These are phyloP conservation scores for Equus przewalskii DNA, from an alignment of 2,113 vertebrate species.

Conservation along the genomic window DNA sequence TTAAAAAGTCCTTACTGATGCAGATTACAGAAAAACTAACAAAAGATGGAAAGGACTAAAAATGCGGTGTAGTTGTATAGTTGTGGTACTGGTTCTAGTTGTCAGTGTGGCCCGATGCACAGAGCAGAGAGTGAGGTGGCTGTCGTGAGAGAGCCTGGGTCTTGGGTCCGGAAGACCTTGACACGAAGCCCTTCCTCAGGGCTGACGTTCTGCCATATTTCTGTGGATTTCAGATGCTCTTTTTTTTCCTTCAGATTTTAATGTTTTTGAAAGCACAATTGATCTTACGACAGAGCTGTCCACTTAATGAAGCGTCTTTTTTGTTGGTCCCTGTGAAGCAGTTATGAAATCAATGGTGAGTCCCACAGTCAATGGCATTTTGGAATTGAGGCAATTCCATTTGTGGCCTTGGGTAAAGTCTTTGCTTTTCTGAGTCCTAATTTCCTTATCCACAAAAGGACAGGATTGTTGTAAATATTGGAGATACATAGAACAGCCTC, in stretches of 20 bases:
- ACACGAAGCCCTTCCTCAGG: neutral
- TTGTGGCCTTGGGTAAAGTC: slow-evolving; percentile 66
- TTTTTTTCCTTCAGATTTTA: neutral
- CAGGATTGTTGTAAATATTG: slow-evolving; percentile 5
- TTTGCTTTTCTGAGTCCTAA: slow-evolving; percentile 62
- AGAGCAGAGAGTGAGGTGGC: neutral
- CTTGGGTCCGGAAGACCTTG: neutral
- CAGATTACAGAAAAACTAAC: neutral
- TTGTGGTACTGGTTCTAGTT: neutral
- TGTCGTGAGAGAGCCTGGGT: neutral
- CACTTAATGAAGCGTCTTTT: slow-evolving; percentile 60
- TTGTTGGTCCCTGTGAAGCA: slow-evolving; percentile 65
- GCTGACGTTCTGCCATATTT: neutral
- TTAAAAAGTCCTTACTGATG: too few species aligned
- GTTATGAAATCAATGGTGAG: slow-evolving; percentile 63
- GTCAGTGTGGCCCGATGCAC: fast-evolving
- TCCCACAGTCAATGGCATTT: slow-evolving; percentile 52
- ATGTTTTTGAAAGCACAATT: slow-evolving; percentile 46
- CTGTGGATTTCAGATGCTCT: neutral
- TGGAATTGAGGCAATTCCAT: slow-evolving; percentile 29
- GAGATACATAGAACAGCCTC: slow-evolving; percentile 5
- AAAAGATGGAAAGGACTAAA: neutral
- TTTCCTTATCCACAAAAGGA: slow-evolving; percentile 66
- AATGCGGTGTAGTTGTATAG: neutral
- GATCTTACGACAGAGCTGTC: neutral